Evolutionary conservation across 2,888 invertebrate genomes (phyloP).

Genomic region (Lampropteryx suffumata): DNA sequence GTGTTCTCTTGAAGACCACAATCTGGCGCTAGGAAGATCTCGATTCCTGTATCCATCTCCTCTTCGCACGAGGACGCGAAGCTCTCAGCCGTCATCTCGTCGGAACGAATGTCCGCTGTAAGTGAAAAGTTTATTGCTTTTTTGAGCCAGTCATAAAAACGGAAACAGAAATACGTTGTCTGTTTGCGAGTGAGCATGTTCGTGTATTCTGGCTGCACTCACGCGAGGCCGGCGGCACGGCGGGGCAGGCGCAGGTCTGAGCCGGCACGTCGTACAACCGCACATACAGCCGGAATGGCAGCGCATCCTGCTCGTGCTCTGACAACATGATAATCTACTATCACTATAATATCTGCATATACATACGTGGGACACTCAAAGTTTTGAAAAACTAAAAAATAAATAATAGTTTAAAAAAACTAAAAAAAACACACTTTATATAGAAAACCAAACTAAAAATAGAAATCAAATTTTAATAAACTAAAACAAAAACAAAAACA

Average conservation of each 20-base stretch:
- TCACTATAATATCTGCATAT: too few relatives aligned
- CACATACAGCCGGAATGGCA: conserved; percentile 62
- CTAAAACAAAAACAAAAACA: too few relatives aligned
- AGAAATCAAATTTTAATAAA: too few relatives aligned
- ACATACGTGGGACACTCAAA: too few relatives aligned
- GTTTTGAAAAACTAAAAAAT: too few relatives aligned
- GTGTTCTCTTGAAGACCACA: conserved; percentile 46
- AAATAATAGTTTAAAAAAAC: too few relatives aligned
- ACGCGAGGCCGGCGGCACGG: neutral
- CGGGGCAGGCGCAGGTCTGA: conserved; percentile 41
- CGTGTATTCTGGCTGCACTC: neutral
- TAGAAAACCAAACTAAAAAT: too few relatives aligned
- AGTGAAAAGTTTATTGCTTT: too few relatives aligned
- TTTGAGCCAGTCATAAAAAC: too few relatives aligned
- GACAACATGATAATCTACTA: conserved; percentile 21
- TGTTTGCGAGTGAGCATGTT: too few relatives aligned
- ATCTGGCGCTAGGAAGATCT: conserved; percentile 56
- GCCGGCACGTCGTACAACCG: conserved; percentile 48
- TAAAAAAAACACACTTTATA: too few relatives aligned
- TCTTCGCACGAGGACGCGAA: conserved; percentile 20
- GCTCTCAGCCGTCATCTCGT: conserved; percentile 11
- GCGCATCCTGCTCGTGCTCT: conserved; percentile 47
- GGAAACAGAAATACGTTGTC: too few relatives aligned
- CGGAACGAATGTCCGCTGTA: conserved; percentile 24
- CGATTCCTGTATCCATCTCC: conserved; percentile 53